These are phyloP conservation scores for Telmatochromis brachygnathus DNA, from an alignment of 2,113 vertebrate species.

Conservation along the genomic window DNA sequence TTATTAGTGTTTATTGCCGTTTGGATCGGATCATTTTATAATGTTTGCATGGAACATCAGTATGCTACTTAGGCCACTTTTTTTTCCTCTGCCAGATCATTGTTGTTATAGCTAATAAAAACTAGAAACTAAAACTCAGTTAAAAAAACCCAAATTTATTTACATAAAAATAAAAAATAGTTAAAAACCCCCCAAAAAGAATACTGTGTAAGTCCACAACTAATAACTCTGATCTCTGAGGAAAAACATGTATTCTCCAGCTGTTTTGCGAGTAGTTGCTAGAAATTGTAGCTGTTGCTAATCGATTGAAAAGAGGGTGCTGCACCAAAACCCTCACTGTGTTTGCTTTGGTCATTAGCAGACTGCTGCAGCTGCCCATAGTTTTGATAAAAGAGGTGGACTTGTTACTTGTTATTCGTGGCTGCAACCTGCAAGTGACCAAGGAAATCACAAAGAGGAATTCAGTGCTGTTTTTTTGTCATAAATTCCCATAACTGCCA, in stretches of 20 bases:
- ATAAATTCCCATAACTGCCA: neutral
- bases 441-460: neutral
- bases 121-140: neutral
- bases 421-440: neutral
- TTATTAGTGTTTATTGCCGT: neutral
- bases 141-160: neutral
- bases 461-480: neutral
- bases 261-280: neutral
- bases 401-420: neutral
- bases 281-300: neutral
- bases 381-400: neutral
- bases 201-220: neutral
- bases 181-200: fast-evolving
- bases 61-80: neutral
- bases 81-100: neutral
- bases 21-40: neutral
- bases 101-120: neutral
- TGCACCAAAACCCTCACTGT: neutral
- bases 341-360: neutral
- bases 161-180: neutral
- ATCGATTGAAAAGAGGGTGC: neutral
- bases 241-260: neutral
- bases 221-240: neutral
- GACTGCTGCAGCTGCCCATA: neutral
- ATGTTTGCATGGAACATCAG: neutral